Conservation (phyloP, 1,140 invertebrate species). For the Halotydeus destructor region DNA sequence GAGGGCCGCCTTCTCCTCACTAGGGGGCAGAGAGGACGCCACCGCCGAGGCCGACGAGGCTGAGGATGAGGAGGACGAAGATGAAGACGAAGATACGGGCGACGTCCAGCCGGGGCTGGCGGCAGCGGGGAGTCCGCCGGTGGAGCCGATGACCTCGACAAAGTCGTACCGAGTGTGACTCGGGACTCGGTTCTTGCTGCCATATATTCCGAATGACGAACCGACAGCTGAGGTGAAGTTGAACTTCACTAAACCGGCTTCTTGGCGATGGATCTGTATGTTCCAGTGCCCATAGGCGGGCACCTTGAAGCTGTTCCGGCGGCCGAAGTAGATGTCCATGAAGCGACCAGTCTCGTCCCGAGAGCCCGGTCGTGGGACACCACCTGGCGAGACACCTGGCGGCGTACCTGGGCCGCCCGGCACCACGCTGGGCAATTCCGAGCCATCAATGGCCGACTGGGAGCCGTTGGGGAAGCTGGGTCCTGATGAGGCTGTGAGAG, state of each 20-base stretch:
- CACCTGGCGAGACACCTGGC: not conserved
- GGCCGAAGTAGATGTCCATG: slow-evolving; percentile 52
- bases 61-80: slow-evolving; percentile 1
- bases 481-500: no score
- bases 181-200: slow-evolving; percentile 58
- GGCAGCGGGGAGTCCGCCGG: slow-evolving; percentile 18
- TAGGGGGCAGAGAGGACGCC: not conserved
- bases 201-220: slow-evolving; percentile 80
- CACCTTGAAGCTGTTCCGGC: slow-evolving; percentile 53
- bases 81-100: slow-evolving; percentile 2
- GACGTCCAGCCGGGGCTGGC: slow-evolving; percentile 3
- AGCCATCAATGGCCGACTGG: not conserved
- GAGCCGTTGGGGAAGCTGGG: no score
- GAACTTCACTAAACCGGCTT: slow-evolving; percentile 61
- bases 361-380: not conserved
- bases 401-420: not conserved
- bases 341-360: slow-evolving; percentile 32
- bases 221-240: slow-evolving; percentile 73
- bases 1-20: no score
- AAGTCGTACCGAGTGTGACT: slow-evolving; percentile 90
- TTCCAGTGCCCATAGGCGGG: slow-evolving; percentile 77
- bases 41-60: not conserved
- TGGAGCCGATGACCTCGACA: slow-evolving; percentile 35
- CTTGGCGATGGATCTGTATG: slow-evolving; percentile 64
- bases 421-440: not conserved